Conservation (phyloP, 1,140 invertebrate genomes). For the Sycophila sp. region DNA sequence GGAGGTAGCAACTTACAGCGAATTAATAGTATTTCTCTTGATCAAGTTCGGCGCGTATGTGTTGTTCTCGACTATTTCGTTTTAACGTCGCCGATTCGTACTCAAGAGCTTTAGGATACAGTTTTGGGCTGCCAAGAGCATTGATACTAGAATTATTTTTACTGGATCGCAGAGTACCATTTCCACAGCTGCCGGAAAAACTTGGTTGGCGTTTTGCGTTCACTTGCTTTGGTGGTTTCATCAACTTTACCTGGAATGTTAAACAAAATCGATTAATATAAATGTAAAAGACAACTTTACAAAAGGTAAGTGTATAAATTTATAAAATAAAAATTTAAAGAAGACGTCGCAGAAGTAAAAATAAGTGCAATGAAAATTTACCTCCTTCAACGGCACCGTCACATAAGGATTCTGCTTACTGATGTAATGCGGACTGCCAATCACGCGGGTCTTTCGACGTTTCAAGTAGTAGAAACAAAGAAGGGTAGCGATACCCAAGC, state of each 20-base stretch:
- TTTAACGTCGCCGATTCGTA: conserved; percentile 83
- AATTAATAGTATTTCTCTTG: conserved; percentile 63
- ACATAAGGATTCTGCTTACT: conserved; percentile 85
- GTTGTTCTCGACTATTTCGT: conserved; percentile 75
- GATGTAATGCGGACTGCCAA: conserved; percentile 81
- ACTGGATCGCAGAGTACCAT: conserved; percentile 58
- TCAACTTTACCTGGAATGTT: background rate
- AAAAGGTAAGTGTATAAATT: no score
- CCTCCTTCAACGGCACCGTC: conserved; percentile 80
- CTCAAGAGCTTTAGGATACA: conserved; percentile 76
- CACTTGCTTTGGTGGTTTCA: conserved; percentile 42
- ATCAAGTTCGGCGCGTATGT: conserved; percentile 65
- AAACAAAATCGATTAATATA: background rate
- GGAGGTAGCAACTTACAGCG: no score
- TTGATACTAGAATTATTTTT: conserved; percentile 74
- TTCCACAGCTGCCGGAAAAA: conserved; percentile 61
- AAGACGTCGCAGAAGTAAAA: background rate
- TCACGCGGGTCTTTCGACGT: conserved; percentile 67
- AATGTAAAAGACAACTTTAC: no score
- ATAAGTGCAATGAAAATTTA: conserved; percentile 42
- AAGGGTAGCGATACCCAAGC: conserved; percentile 58
- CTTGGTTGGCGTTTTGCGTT: conserved; percentile 62
- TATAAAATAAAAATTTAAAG: background rate
- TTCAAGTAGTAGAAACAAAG: conserved; percentile 63
- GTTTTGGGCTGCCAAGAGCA: conserved; percentile 69